Evolutionary conservation across 2,888 invertebrate species (phyloP).

Genomic region (Zele albiditarsus): DNA sequence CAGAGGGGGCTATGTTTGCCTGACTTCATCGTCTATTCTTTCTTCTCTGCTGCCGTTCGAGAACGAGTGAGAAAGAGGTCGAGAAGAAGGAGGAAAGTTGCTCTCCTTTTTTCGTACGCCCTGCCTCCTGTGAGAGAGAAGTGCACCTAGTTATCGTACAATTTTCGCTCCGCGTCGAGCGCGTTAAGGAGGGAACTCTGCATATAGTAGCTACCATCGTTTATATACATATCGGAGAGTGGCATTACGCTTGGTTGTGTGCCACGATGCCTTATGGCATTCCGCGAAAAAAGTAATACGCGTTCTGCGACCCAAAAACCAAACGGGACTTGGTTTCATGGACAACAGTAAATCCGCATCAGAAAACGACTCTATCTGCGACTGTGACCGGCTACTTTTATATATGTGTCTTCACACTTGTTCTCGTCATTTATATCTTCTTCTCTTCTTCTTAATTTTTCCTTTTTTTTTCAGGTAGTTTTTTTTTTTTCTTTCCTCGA

Average conservation of each 20-base stretch:
- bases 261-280: constrained; percentile 29
- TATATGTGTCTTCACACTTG: not conserved
- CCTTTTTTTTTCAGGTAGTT: not conserved
- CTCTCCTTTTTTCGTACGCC: no score
- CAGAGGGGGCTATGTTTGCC: no score
- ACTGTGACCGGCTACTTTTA: constrained; percentile 17
- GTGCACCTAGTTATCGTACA: no score
- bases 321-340: not conserved
- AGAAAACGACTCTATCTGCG: constrained; percentile 11
- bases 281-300: constrained; percentile 20
- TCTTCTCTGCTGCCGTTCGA: no score
- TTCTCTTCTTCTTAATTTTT: not conserved
- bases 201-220: constrained; percentile 8
- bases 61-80: no score
- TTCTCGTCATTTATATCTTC: not conserved
- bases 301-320: constrained; percentile 40
- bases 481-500: not conserved
- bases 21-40: no score
- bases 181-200: not conserved
- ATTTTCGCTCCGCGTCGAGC: no score
- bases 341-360: constrained; percentile 16
- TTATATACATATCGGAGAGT: constrained; percentile 34
- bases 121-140: no score
- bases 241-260: constrained; percentile 38
- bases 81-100: no score